Evolutionary conservation across 2,888 invertebrate species (phyloP).

Genomic region (Anticlea derivata): DNA sequence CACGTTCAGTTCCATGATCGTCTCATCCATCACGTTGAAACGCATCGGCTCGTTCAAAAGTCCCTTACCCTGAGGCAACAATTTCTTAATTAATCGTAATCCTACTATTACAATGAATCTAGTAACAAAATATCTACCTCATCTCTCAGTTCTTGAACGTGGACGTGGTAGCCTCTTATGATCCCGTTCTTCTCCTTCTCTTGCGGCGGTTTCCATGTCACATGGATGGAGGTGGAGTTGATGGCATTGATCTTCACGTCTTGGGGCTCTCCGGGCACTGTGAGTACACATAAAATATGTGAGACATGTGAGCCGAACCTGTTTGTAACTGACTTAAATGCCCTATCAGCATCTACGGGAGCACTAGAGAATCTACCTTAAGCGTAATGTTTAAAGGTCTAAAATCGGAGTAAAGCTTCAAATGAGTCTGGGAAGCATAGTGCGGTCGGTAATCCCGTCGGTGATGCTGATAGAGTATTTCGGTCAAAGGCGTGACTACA

Average conservation of each 20-base stretch:
- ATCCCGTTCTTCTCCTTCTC: constrained; percentile 97
- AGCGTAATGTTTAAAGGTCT: constrained; percentile 60
- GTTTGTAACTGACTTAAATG: constrained; percentile 65
- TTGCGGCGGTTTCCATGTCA: constrained; percentile 96
- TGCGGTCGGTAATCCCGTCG: constrained; percentile 77
- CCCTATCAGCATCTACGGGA: constrained; percentile 84
- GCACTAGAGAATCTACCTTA: constrained; percentile 72
- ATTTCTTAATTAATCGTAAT: constrained; percentile 22
- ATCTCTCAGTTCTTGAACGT: constrained; percentile 94
- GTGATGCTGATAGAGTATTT: constrained; percentile 80
- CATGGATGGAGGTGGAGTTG: constrained; percentile 98
- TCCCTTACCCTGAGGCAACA: constrained; percentile 85
- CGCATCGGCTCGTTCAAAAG: constrained; percentile 94
- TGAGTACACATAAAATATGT: constrained; percentile 62
- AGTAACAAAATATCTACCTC: constrained; percentile 83
- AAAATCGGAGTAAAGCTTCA: constrained; percentile 61
- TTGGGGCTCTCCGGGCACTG: constrained; percentile 99
- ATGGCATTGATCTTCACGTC: constrained; percentile 94
- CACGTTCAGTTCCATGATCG: constrained; percentile 90
- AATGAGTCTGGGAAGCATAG: constrained; percentile 45
- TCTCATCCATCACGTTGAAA: constrained; percentile 92
- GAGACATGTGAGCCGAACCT: constrained; percentile 53
- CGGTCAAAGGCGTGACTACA: constrained; percentile 64
- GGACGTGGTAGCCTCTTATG: constrained; percentile 98
- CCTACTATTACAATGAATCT: neutral